Evolutionary conservation across 2,113 vertebrate species (phyloP), one percentile per base, ranked within the genome.

Genomic region (Miniopterus natalensis): DNA sequence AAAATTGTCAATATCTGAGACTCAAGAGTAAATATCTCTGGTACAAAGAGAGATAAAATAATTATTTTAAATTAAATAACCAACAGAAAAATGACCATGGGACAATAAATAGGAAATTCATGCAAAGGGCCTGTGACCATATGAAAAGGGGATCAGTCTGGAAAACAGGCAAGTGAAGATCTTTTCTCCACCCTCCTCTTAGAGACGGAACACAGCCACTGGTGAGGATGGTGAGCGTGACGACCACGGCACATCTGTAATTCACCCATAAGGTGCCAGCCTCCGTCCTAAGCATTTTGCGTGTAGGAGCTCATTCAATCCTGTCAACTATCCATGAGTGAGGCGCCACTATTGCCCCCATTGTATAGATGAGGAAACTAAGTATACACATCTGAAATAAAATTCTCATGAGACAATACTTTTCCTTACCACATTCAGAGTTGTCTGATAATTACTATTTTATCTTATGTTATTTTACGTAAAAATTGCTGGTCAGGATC

Each of bases 1-100:
- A 80, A 92, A 57, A 47, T 61, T 96, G 14, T 73, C 27, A 27
- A n/a, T 25, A 53, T 49, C 13, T 78, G 49, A 90, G 47, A 94
- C 8, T 47, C 12, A 71, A 70, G 2, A 9, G 3, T 84, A 75
- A 75, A n/a, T 90, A 65, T 71, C 10, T 31, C 25, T 84, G 7
- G 8, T 49, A 57, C 10, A 83, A 83, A 71, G 61, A 80, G 77
- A 86, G 42, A 79, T 8, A 45, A 90, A 51, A 86, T 21, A 65
- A 68, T 36, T 79, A 57, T 78, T 85, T 92, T 49, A 63, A 68
- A 53, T 68, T 18, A 71, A 90, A 55, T 42, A 45, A n/a, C 8
- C 40, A 66, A 57, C 36, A 81, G 47, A 90, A 31, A 63, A 49
- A 55, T 45, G 9, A 20, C 8, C 2, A 6, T 8, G 13, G 23